Percentiles rank a stretch among this genome's conserved stretches.
phyloP scores from a whole-genome alignment of 2,113 vertebrate species.

The Lonchura striata region DNA sequence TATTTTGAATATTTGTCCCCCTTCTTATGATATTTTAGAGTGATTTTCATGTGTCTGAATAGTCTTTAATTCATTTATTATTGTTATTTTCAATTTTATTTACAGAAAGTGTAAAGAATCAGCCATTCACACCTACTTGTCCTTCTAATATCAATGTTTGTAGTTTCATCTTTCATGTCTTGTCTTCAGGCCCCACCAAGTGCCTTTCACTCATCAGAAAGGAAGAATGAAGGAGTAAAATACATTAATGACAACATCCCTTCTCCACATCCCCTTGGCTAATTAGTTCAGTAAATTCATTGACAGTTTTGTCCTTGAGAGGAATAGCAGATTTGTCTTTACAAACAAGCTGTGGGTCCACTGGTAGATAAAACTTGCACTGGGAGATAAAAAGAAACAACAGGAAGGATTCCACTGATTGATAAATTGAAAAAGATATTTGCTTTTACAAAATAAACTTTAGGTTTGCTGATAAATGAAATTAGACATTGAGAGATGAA shows the following conservation, averaged over 20 bases:
- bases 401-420: too few relatives aligned
- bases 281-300: background rate
- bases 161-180: background rate
- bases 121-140: background rate
- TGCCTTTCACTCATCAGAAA: background rate
- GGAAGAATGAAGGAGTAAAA: background rate
- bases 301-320: background rate
- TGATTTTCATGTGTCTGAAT: background rate
- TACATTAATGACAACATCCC: background rate
- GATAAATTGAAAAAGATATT: too few relatives aligned
- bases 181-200: background rate
- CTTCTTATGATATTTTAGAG: background rate
- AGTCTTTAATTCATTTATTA: fast-evolving
- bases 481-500: too few relatives aligned
- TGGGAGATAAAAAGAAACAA: too few relatives aligned
- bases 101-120: background rate
- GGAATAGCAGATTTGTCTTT: too few relatives aligned
- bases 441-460: too few relatives aligned
- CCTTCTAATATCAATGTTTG: background rate
- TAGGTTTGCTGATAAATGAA: too few relatives aligned
- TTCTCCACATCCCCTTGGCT: background rate
- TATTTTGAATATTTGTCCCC: background rate
- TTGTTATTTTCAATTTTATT: background rate
- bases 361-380: too few relatives aligned
- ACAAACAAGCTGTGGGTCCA: too few relatives aligned